Percentiles rank a stretch among this genome's conserved stretches.
Evolutionary conservation across 2,888 invertebrate genomes (phyloP).

Genomic region (Galeruca laticollis): DNA sequence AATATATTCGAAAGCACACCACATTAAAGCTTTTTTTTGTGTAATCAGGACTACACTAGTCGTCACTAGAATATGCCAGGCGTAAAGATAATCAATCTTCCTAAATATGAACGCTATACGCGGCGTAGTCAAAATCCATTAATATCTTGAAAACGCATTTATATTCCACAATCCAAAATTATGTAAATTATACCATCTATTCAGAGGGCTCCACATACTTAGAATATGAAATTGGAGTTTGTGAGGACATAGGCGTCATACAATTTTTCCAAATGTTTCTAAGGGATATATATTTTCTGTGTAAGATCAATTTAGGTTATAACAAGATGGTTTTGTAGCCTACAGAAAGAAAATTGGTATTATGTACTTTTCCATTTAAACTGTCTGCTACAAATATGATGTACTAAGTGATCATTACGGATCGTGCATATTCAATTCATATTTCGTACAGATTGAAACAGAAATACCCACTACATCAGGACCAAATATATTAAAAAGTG

Average conservation of each 20-base stretch:
- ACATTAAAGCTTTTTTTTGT: conserved; percentile 4
- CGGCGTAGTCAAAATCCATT: conserved; percentile 11
- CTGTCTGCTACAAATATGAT: too few species aligned
- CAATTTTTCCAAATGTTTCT: not conserved
- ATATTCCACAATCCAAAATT: conserved; percentile 23
- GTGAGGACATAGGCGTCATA: not conserved
- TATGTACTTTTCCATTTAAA: too few species aligned
- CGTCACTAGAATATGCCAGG: not conserved
- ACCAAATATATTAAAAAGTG: too few species aligned
- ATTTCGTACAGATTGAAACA: too few species aligned
- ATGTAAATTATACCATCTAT: conserved; percentile 17
- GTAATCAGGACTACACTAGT: not conserved
- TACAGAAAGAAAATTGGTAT: too few species aligned
- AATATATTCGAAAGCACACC: too few species aligned
- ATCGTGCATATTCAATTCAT: too few species aligned
- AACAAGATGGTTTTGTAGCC: too few species aligned
- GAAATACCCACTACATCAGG: too few species aligned
- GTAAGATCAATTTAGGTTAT: too few species aligned
- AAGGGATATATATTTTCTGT: too few species aligned
- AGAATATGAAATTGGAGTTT: conserved; percentile 11
- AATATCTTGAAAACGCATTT: conserved; percentile 28
- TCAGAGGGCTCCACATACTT: conserved; percentile 16
- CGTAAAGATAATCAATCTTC: conserved; percentile 26
- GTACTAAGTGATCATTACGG: too few species aligned
- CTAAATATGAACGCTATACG: conserved; percentile 19